Base-by-base conservation (phyloP, 2,888 invertebrate species). In the Zelleria hepariella region DNA sequence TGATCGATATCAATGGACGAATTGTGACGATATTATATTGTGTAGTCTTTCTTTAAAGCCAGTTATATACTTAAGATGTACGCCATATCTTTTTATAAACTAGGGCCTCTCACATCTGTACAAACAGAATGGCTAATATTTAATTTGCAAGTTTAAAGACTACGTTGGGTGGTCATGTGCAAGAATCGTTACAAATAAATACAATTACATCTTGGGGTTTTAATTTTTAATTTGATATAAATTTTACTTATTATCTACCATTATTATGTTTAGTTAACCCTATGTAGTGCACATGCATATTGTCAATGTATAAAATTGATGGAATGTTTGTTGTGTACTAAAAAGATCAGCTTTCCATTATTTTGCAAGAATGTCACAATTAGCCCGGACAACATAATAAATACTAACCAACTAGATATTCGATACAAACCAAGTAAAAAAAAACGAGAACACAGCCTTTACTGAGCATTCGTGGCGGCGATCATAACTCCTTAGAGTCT, bases 401-500 rank as follows among this genome's bases (percentile, higher is more conserved):
- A 48, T 48, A 15, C 49, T 49, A 20, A 49, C 7, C n/a, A 20
- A 20, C 18, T 21, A 8, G 10, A 32, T 5, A 49, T 49, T 21
- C 21, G 20, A 49, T 21, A 20, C 25, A 42, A 55, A 56, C 56
- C 55, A 42, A 62, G 57, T 60, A 60, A 60, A 61, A 59, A 59
- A 58, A 47, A 61, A 59, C 18, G 56, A 59, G 51, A 61, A 52
- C 42, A 63, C 26, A 47, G 56, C 58, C 60, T 58, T 25, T 58
- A 61, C 58, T 59, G 18, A 49, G 7, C 20, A n/a, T 49, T 8
- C 20, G n/a, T 21, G 51, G 10, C 7, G 23, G 51, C 51, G 67
- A 85, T 86, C 86, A 86, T 86, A 87, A 85, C 21, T 89, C 86
- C 66, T 92, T 89, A 21, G 78, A 85, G 62, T 92, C 91, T 78